Conservation (phyloP, 2,888 invertebrate genomes). For the Meta bourneti region DNA sequence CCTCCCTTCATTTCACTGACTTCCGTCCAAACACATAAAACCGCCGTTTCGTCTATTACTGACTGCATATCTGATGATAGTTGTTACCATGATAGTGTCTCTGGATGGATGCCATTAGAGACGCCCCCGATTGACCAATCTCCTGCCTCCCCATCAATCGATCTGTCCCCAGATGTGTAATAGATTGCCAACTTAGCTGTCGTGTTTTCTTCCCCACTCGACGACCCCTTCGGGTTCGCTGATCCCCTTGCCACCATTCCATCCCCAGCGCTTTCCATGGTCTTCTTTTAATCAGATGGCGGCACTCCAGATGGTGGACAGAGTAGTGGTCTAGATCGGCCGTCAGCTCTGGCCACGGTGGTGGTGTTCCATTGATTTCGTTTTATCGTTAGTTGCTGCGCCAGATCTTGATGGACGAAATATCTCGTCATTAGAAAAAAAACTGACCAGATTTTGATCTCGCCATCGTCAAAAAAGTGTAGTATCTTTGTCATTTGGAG, state of each 20-base stretch:
- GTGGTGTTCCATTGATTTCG: not conserved
- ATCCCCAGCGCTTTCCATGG: not conserved
- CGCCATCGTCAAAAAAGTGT: no score
- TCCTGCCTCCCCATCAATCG: constrained; percentile 41
- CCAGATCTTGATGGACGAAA: no score
- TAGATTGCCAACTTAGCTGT: constrained; percentile 25
- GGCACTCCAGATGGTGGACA: constrained; percentile 32
- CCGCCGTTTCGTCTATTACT: not conserved
- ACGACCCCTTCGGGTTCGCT: not conserved
- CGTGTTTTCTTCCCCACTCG: not conserved
- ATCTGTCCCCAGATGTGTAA: constrained; percentile 45
- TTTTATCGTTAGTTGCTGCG: not conserved
- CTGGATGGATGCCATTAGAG: constrained; percentile 29
- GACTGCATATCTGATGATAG: not conserved
- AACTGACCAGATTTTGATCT: no score
- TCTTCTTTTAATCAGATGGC: constrained; percentile 34
- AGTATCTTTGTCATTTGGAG: no score
- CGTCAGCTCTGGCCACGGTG: constrained; percentile 9
- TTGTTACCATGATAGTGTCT: constrained; percentile 16
- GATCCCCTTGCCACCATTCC: not conserved
- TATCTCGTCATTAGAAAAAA: no score
- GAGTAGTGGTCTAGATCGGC: constrained; percentile 16
- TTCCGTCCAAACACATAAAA: not conserved
- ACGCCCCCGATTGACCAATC: constrained; percentile 41
- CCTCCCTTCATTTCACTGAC: not conserved